Percentiles rank a stretch among this genome's conserved stretches.
phyloP scores from a whole-genome alignment of 2,113 vertebrate genomes.

The Cebidichthys violaceus region DNA sequence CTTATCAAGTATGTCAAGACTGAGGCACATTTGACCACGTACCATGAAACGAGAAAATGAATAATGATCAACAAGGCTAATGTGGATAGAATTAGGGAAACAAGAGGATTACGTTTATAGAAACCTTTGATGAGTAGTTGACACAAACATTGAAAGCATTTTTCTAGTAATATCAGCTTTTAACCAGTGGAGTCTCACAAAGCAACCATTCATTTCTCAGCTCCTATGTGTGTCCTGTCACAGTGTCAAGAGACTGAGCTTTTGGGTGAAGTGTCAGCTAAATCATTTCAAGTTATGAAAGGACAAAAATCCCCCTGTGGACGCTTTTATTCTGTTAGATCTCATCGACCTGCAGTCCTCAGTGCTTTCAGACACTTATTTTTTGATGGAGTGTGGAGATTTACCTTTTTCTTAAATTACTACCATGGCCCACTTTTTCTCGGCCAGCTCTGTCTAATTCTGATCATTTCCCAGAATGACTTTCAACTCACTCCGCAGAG shows the following conservation, averaged over 20 bases:
- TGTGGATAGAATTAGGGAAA: background rate
- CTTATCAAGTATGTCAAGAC: too few species aligned
- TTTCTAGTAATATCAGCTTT: background rate
- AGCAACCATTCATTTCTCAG: background rate
- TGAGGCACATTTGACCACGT: too few species aligned
- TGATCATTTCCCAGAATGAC: conserved; percentile 37
- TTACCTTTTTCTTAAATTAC: conserved; percentile 38
- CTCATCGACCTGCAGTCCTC: conserved; percentile 33
- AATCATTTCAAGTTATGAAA: conserved; percentile 46
- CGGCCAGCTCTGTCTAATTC: background rate
- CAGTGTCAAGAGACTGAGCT: conserved; percentile 13
- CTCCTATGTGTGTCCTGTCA: background rate
- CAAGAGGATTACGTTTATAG: background rate
- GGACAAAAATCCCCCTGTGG: conserved; percentile 2
- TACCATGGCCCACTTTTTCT: conserved; percentile 14
- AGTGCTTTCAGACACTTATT: conserved; percentile 30
- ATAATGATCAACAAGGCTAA: background rate
- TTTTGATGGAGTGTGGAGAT: conserved; percentile 34
- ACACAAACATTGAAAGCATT: background rate
- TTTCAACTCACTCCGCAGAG: conserved; percentile 21
- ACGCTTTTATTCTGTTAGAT: conserved; percentile 24
- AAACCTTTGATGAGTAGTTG: background rate
- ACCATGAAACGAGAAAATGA: too few species aligned
- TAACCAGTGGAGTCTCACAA: background rate
- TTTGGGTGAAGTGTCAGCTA: conserved; percentile 36